Conservation (phyloP, 1,140 invertebrate species). For the Drosophila nannoptera region DNA sequence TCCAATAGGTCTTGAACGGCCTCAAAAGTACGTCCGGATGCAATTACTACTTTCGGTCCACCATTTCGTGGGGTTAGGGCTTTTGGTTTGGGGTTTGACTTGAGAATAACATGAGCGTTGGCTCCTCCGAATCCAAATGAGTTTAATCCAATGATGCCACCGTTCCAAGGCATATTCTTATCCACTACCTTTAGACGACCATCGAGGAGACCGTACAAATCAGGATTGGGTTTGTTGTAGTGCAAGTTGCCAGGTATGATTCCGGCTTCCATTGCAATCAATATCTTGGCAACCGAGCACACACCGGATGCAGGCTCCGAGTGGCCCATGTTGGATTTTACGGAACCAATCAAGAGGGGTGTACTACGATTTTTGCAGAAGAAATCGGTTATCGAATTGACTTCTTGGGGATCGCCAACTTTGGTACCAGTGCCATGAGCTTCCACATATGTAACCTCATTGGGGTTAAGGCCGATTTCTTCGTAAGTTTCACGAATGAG, state of each 20-base stretch:
- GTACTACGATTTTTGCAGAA: conserved; percentile 91
- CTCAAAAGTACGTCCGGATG: conserved; percentile 91
- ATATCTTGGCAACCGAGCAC: conserved; percentile 92
- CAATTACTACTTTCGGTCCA: conserved; percentile 86
- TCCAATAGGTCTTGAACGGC: conserved; percentile 86
- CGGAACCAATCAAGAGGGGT: conserved; percentile 94
- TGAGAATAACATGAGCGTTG: conserved; percentile 94
- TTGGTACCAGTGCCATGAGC: conserved; percentile 98
- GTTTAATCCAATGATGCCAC: conserved; percentile 92
- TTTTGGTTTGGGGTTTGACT: conserved; percentile 88
- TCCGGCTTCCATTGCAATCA: conserved; percentile 93
- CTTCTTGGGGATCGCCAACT: conserved; percentile 96
- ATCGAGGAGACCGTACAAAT: conserved; percentile 92
- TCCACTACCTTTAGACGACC: conserved; percentile 93
- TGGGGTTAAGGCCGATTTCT: conserved; percentile 89
- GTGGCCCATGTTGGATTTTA: conserved; percentile 99
- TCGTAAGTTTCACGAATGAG: conserved; percentile 92
- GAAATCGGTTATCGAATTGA: conserved; percentile 94
- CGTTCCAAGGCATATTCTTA: conserved; percentile 88
- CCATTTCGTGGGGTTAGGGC: conserved; percentile 80
- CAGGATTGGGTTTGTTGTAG: conserved; percentile 90
- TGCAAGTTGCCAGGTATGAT: conserved; percentile 95
- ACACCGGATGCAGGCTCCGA: conserved; percentile 95
- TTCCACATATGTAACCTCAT: conserved; percentile 92
- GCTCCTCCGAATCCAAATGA: conserved; percentile 99